Percentiles rank a stretch among this genome's conserved stretches.
Evolutionary conservation across 1,140 invertebrate species (phyloP).

Genomic region (Trialeurodes vaporariorum): DNA sequence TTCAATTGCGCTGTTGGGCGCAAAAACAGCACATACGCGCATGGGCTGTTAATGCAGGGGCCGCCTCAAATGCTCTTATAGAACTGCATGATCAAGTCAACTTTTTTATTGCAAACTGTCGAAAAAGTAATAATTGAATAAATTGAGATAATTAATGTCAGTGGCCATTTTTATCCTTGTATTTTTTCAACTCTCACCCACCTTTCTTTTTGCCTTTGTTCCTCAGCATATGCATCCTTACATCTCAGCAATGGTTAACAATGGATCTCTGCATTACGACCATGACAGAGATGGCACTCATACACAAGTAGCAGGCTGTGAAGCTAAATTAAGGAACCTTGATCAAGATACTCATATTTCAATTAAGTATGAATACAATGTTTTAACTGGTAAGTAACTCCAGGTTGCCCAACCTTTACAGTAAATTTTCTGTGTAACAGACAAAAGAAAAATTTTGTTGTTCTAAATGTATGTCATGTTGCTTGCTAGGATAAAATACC

Average conservation of each 20-base stretch:
- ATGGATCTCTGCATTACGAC: conserved; percentile 90
- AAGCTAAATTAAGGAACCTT: conserved; percentile 86
- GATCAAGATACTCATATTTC: conserved; percentile 83
- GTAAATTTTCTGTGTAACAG: too few species aligned
- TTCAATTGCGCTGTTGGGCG: too few species aligned
- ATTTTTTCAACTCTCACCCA: conserved; percentile 3
- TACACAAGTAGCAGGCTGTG: conserved; percentile 88
- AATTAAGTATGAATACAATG: conserved; percentile 84
- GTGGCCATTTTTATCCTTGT: neutral
- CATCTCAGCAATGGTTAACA: conserved; percentile 96
- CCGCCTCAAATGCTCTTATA: too few species aligned
- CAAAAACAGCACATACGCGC: too few species aligned
- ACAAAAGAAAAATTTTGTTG: too few species aligned
- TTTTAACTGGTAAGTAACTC: conserved; percentile 64
- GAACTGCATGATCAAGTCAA: too few species aligned
- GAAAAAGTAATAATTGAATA: conserved; percentile 1
- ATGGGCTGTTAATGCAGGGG: too few species aligned
- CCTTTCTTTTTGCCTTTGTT: conserved; percentile 17
- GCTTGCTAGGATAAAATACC: too few species aligned
- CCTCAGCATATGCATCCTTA: conserved; percentile 80
- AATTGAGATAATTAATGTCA: neutral
- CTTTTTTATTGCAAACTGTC: too few species aligned
- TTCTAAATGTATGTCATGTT: too few species aligned
- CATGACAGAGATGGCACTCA: conserved; percentile 97
- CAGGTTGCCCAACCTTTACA: too few species aligned